Evolutionary conservation across 2,888 invertebrate species (phyloP), one percentile per base, ranked within the genome.

Genomic region (Campopleginae sp.): DNA sequence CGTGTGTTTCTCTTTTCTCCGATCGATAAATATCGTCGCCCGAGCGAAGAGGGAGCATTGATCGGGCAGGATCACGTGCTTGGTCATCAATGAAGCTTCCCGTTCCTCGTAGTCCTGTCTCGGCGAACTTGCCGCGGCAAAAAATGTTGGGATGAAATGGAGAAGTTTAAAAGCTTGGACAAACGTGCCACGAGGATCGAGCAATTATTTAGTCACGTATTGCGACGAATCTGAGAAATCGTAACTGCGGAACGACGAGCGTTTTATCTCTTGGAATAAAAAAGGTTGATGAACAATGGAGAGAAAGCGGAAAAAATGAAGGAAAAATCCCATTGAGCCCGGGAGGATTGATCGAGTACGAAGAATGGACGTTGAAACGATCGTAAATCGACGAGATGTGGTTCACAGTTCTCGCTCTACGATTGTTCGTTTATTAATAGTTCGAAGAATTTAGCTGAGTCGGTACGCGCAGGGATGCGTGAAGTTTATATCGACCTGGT

Each of bases 31-130:
- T 61, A 65, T 66, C 51, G 31, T 66, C 51, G 31, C 66, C 38
- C 38, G 17, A 54, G 51, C 38, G 12, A 19, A 27, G 74, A 58
- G 19, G 14, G 63, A 48, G 38, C 75, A 65, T 63, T 19, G 75
- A 65, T 72, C 84, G 66, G 58, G 48, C 74, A 63, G 71, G 63
- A 80, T 80, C 84, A 74, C 81, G 81, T 70, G 81, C 74, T 74
- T 58, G 74, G 65, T 82, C 81, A 75, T 81, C 81, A 85, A 81
- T 81, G 84, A 75, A 85, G 44, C 81, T 78, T 72, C 81, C 74
- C 81, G 75, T 80, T 81, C 74, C 81, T 58, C 76, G 79, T 70
- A 44, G 76, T 71, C 54, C 23, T 38, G 63, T 61, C 61, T 63
- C 63, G 63, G 5, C 65, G 51, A 81, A 65, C 65, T 27, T 38